phyloP scores from a whole-genome alignment of 2,888 invertebrate species.

The Folsomia manolachei region DNA sequence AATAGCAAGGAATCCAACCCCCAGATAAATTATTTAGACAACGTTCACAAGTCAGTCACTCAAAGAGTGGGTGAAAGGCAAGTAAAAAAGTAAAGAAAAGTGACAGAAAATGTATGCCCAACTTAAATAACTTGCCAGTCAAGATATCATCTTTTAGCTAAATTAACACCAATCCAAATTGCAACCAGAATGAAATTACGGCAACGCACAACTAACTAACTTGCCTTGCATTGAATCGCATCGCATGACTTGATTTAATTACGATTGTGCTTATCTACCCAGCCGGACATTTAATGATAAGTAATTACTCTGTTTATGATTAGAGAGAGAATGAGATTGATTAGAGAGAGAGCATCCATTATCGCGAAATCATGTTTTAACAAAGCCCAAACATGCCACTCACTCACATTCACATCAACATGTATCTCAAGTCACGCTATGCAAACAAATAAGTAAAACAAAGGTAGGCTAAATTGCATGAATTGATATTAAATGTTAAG shows the following conservation, averaged over 20 bases:
- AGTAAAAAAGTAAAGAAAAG: too few species aligned
- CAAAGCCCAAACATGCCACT: not conserved
- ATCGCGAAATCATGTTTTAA: not conserved
- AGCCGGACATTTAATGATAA: not conserved
- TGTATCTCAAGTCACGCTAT: not conserved
- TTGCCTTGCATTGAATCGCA: not conserved
- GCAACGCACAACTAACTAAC: too few species aligned
- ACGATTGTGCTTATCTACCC: not conserved
- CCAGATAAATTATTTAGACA: not conserved
- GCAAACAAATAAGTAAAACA: not conserved
- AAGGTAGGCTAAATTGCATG: too few species aligned
- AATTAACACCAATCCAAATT: not conserved
- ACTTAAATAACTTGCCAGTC: too few species aligned
- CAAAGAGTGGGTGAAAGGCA: not conserved
- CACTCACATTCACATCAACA: not conserved
- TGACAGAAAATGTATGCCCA: not conserved
- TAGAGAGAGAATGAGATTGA: not conserved
- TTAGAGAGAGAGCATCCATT: not conserved
- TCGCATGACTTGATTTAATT: not conserved
- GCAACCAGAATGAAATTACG: not conserved
- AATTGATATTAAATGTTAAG: too few species aligned
- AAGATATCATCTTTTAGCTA: not conserved
- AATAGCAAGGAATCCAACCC: too few species aligned
- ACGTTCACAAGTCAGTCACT: not conserved
- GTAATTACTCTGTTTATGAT: slow-evolving; percentile 2